These are phyloP conservation scores for Bombus confusus DNA, from an alignment of 1,140 invertebrate species.

Conservation along the genomic window DNA sequence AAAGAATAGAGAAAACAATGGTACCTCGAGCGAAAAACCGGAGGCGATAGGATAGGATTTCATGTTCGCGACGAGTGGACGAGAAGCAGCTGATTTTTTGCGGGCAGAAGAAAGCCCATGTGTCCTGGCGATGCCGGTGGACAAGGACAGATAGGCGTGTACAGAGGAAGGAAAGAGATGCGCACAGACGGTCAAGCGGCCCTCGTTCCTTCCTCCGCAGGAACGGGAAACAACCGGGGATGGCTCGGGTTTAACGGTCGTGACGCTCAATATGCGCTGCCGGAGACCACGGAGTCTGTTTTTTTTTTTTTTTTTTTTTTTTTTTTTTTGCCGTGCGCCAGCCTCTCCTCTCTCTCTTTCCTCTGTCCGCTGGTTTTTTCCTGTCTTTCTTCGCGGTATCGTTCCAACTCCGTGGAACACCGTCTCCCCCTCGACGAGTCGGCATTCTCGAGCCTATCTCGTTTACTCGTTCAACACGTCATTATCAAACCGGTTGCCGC, in stretches of 20 bases:
- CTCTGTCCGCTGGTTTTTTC: background rate
- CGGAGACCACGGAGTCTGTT: conserved; percentile 35
- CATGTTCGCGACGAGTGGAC: background rate
- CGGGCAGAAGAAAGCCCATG: background rate
- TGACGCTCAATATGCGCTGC: conserved; percentile 44
- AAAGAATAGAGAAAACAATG: too few relatives aligned
- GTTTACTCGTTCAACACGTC: conserved; percentile 67
- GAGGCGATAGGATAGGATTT: background rate
- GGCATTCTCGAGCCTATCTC: conserved; percentile 48
- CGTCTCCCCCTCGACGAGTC: background rate
- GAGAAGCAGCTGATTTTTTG: background rate
- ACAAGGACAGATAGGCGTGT: background rate
- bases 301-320: too few relatives aligned
- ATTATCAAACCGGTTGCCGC: conserved; percentile 75
- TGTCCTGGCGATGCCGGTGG: background rate
- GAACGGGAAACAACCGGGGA: conserved; percentile 60
- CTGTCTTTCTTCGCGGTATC: conserved; percentile 16
- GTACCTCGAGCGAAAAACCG: too few relatives aligned
- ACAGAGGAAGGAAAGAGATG: background rate
- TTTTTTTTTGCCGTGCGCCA: conserved; percentile 30
- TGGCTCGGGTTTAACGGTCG: conserved; percentile 68
- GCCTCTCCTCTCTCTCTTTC: background rate
- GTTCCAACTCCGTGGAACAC: conserved; percentile 10
- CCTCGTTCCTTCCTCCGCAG: conserved; percentile 16
- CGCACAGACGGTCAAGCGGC: background rate